These are phyloP conservation scores for Cyprinodon diabolis DNA, from an alignment of 2,797 vertebrate species.

Conservation along the genomic window DNA sequence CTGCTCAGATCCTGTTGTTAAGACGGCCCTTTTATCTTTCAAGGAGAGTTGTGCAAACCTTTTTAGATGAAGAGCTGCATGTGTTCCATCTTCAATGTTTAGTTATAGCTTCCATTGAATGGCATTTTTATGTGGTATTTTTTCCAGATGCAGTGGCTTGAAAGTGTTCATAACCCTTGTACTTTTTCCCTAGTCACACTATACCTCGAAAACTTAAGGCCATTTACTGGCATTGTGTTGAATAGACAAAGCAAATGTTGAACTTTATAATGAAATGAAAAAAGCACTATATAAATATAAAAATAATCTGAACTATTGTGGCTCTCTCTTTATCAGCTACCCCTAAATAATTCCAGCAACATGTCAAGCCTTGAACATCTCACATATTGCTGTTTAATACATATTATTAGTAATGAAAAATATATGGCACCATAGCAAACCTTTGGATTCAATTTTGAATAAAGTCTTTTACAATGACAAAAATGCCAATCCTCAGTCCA, in stretches of 20 bases:
- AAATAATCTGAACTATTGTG: not conserved
- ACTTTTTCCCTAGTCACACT: not conserved
- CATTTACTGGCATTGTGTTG: not conserved
- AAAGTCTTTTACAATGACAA: no score
- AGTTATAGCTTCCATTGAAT: conserved; percentile 10
- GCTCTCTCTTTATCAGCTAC: not conserved
- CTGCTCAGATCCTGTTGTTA: conserved; percentile 8
- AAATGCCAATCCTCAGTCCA: no score
- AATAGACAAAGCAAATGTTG: not conserved
- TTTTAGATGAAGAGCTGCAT: conserved; percentile 14
- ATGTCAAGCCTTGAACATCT: not conserved
- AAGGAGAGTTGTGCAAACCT: conserved; percentile 11
- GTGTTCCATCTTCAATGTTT: conserved; percentile 16
- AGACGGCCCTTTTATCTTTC: conserved; percentile 32
- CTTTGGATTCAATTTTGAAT: no score
- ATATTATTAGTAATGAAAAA: not conserved
- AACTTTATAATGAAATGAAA: no score
- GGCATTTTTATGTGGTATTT: conserved; percentile 1
- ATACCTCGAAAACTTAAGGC: not conserved
- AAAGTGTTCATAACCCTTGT: not conserved
- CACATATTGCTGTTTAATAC: not conserved
- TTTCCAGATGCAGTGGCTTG: not conserved
- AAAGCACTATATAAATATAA: not conserved
- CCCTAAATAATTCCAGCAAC: not conserved
- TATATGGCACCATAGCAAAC: not conserved